Evolutionary conservation across 1,140 invertebrate species (phyloP), one percentile per base, ranked within the genome.

Genomic region (Cheumatopsyche charites): DNA sequence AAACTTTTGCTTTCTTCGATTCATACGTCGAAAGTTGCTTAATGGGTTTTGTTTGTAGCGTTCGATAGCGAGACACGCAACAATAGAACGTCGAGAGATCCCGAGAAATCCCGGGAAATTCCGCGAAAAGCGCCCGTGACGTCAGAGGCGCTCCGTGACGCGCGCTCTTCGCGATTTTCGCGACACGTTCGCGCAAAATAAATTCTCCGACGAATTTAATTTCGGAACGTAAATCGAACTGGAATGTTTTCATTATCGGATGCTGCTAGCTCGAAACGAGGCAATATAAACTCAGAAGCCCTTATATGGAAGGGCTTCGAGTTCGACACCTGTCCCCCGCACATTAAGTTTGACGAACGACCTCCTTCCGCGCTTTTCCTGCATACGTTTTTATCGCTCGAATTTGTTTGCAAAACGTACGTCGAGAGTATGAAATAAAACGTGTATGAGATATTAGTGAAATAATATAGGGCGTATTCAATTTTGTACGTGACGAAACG

Each of bases 311-410:
- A 58, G 23, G 23, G 55, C 55, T 58, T 58, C 55, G 21, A 36
- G 23, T 58, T 58, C 47, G 42, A 68, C 66, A 68, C 66, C 66
- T 68, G 66, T 68, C 66, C 66, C 47, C 66, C 45, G 49, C 49
- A 68, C 66, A 68, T 68, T 68, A 49, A 49, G 66, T 68, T 68
- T 68, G 66, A 68, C 66, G 66, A 42, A 68, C 66, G 66, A 55
- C 66, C 47, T 23, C 25, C 36, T 43, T 47, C 41, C 9, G 29
- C 29, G 29, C 49, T 36, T 36, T 36, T 36, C 29, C 29, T 36
- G 3, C 29, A 36, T 3, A 4, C 9, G 3, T 36, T 36, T 36
- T 36, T 36, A 4, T 36, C 29, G 29, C n/a, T n/a, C n/a, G n/a
- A n/a, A n/a, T n/a, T n/a, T n/a, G n/a, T n/a, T n/a, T n/a, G n/a